These are phyloP conservation scores for Columba janthina DNA, from an alignment of 2,113 vertebrate species.

Conservation along the genomic window DNA sequence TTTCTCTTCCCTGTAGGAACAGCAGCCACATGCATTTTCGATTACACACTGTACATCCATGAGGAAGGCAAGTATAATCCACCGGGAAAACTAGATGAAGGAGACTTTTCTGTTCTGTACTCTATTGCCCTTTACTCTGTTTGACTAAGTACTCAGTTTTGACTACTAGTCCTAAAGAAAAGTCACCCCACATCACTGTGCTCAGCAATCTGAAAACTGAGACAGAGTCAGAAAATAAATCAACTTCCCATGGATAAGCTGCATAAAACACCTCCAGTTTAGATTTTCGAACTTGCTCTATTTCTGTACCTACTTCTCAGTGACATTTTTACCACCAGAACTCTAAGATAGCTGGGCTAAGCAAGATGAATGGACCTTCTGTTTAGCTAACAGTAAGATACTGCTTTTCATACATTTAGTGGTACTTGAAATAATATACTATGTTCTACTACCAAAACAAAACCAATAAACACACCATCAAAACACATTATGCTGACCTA, in stretches of 20 bases:
- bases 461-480: background rate
- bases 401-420: background rate
- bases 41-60: background rate
- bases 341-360: background rate
- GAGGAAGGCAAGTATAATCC: background rate
- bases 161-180: background rate
- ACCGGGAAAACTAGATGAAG: background rate
- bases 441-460: background rate
- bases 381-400: background rate
- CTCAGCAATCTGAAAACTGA: background rate
- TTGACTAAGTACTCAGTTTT: background rate
- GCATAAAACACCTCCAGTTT: background rate
- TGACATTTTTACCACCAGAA: background rate
- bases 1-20: background rate
- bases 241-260: background rate
- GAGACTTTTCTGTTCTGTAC: background rate
- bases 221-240: background rate
- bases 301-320: background rate
- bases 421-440: background rate
- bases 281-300: background rate
- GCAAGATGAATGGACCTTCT: background rate
- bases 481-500: background rate
- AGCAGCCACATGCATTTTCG: background rate
- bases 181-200: background rate
- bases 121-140: background rate